phyloP scores from a whole-genome alignment of 2,888 invertebrate genomes.

The Eristalinus sepulchralis region DNA sequence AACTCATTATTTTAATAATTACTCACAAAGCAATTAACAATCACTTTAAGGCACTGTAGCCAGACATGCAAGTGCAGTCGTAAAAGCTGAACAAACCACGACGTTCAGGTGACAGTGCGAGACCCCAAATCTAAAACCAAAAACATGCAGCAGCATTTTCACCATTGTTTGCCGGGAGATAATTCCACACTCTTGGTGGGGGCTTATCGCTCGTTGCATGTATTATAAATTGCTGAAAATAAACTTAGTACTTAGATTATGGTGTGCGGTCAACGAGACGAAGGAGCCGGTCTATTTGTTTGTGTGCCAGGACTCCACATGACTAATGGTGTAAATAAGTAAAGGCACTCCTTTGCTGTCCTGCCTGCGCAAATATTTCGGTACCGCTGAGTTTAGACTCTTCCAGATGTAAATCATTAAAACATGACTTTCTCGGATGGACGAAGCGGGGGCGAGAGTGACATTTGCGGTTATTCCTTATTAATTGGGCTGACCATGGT shows the following conservation, averaged over 20 bases:
- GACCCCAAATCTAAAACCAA: background rate
- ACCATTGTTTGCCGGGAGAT: constrained; percentile 64
- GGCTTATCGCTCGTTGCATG: constrained; percentile 46
- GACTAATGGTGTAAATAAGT: constrained; percentile 44
- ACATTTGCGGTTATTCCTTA: constrained; percentile 42
- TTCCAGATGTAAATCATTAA: constrained; percentile 42
- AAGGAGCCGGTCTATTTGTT: constrained; percentile 26
- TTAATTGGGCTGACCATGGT: constrained; percentile 65
- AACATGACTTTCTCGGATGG: background rate
- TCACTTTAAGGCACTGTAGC: background rate
- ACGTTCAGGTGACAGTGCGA: background rate
- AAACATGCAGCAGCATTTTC: constrained; percentile 30
- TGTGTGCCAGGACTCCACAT: constrained; percentile 26
- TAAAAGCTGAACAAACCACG: background rate
- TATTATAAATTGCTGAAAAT: constrained; percentile 65
- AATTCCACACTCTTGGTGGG: constrained; percentile 66
- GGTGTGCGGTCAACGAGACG: constrained; percentile 46
- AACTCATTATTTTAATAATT: background rate
- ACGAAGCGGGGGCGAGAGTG: background rate
- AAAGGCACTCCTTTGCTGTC: constrained; percentile 11
- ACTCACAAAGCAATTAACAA: background rate
- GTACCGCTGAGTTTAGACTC: constrained; percentile 33
- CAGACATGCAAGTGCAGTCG: background rate
- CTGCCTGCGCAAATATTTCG: constrained; percentile 32
- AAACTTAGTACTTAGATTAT: constrained; percentile 67